phyloP scores from a whole-genome alignment of 2,888 invertebrate genomes.

The Graphium colonna region DNA sequence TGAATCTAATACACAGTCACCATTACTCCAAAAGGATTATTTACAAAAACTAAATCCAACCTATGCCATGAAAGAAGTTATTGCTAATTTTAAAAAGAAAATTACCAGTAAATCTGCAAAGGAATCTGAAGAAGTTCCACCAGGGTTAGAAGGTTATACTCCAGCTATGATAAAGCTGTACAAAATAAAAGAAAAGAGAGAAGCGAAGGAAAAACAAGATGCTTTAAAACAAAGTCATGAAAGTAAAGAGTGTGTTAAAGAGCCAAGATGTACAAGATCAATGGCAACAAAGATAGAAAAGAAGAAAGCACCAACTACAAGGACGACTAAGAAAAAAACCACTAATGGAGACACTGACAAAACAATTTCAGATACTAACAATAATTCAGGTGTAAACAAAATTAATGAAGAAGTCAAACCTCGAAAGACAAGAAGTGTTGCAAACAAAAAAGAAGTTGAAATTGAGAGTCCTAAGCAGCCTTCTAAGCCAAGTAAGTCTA shows the following conservation, averaged over 20 bases:
- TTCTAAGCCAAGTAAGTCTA: conserved; percentile 39
- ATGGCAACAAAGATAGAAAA: conserved; percentile 34
- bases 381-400: conserved; percentile 6
- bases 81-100: conserved; percentile 81
- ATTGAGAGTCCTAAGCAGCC: conserved; percentile 31
- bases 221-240: conserved; percentile 41
- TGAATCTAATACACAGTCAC: conserved; percentile 56
- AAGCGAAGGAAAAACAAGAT: conserved; percentile 59
- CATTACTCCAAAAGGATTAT: conserved; percentile 65
- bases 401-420: conserved; percentile 2
- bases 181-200: conserved; percentile 67
- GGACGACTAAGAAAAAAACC: conserved; percentile 17
- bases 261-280: conserved; percentile 50
- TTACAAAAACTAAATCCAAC: conserved; percentile 82
- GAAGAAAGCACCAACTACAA: conserved; percentile 6
- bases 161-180: conserved; percentile 79
- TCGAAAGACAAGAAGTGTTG: conserved; percentile 5
- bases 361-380: conserved; percentile 8
- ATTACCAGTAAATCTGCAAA: conserved; percentile 49
- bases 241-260: conserved; percentile 35
- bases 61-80: conserved; percentile 85
- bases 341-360: conserved; percentile 30
- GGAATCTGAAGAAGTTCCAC: conserved; percentile 44
- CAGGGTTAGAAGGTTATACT: conserved; percentile 67
- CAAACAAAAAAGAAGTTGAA: conserved; percentile 39